Base-by-base conservation (phyloP, 1,140 invertebrate genomes). In the Eumeta japonica region DNA sequence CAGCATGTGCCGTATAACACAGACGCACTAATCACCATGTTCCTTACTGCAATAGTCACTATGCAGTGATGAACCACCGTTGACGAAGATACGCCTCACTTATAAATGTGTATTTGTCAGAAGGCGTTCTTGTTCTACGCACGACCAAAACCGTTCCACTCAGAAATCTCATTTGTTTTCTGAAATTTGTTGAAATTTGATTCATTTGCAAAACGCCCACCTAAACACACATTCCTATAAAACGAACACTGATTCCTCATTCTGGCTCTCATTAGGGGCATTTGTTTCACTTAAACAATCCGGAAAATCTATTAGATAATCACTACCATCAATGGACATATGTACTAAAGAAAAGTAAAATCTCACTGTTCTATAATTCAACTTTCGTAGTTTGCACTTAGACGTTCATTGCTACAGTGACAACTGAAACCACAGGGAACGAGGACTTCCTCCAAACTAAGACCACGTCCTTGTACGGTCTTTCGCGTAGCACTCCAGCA, bases 91-190 rank as follows among this genome's bases (percentile, higher is more conserved):
- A n/a, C 5, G 20, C 20, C 20, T 24, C 20, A 24, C 20, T 24
- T 24, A 24, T 24, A 24, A 24, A 24, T 24, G 20, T n/a, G n/a
- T n/a, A n/a, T n/a, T n/a, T 24, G 20, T 24, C 20, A 24, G 20
- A 24, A 7, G 20, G 20, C n/a, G 20, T n/a, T 5, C 5, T n/a
- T 7, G 5, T 5, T 24, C 20, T n/a, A 24, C 20, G n/a, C 20
- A 24, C 5, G 5, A 5, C 20, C 20, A 24, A 7, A 7, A 7
- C n/a, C n/a, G n/a, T n/a, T n/a, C n/a, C n/a, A n/a, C n/a, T n/a
- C n/a, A n/a, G n/a, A n/a, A n/a, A n/a, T 24, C n/a, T 24, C 5
- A 24, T n/a, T n/a, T n/a, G n/a, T n/a, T n/a, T n/a, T n/a, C n/a
- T n/a, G n/a, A n/a, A n/a, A n/a, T n/a, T n/a, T n/a, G n/a, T n/a